Conservation (phyloP, 2,113 vertebrate genomes). For the Murina feae region DNA sequence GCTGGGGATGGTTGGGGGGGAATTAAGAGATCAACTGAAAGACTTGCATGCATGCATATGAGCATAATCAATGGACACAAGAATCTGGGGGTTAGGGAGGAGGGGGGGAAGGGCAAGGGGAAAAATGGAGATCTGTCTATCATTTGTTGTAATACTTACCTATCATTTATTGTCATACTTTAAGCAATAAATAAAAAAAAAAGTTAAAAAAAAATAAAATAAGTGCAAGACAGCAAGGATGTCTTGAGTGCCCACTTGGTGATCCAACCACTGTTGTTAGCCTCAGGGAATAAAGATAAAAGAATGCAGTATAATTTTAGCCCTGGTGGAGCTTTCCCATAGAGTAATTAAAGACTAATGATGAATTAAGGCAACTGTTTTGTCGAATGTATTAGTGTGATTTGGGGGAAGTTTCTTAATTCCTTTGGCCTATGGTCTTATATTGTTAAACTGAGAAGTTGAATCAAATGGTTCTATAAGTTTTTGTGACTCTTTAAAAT, state of each 20-base stretch:
- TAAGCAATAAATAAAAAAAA: too few species aligned
- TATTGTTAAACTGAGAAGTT: not conserved
- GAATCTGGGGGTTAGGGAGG: too few species aligned
- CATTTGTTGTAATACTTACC: too few species aligned
- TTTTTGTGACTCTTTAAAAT: constrained; percentile 13
- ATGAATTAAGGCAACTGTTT: constrained; percentile 20
- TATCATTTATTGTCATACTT: too few species aligned
- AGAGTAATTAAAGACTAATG: constrained; percentile 49
- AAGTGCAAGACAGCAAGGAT: not conserved
- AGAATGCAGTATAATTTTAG: not conserved
- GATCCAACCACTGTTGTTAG: not conserved
- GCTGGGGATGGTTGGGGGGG: too few species aligned
- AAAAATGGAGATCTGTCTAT: too few species aligned
- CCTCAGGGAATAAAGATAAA: not conserved
- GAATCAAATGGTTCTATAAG: not conserved
- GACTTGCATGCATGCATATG: too few species aligned
- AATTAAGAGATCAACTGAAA: too few species aligned
- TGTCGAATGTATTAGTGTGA: not conserved
- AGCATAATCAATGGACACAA: too few species aligned
- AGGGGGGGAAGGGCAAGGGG: too few species aligned
- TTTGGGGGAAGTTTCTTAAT: not conserved
- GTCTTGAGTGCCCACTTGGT: not conserved
- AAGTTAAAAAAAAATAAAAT: too few species aligned
- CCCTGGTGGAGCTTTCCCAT: not conserved
- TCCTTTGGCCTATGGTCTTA: not conserved